Evolutionary conservation across 1,140 invertebrate genomes (phyloP).

Genomic region (Ostrea denselamellosa): DNA sequence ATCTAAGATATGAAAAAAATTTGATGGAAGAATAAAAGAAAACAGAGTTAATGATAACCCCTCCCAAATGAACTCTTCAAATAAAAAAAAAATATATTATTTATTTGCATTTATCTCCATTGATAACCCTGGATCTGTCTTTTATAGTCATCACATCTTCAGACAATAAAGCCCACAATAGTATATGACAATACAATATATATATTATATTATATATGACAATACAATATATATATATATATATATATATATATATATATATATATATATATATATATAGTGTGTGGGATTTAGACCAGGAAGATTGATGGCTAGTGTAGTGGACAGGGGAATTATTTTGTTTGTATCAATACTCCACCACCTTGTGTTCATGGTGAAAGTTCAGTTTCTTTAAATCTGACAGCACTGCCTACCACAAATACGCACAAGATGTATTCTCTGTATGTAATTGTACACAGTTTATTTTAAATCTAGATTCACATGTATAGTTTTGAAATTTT

Average conservation of each 20-base stretch:
- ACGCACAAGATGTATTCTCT: background rate
- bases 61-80: background rate
- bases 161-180: too few relatives aligned
- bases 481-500: background rate
- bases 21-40: background rate
- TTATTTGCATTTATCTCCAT: too few relatives aligned
- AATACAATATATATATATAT: background rate
- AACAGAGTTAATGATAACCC: background rate
- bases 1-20: background rate
- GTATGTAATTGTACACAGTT: background rate
- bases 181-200: too few relatives aligned
- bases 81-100: too few relatives aligned
- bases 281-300: background rate
- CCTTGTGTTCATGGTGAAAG: background rate
- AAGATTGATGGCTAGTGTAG: background rate
- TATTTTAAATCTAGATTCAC: background rate
- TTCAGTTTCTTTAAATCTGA: background rate
- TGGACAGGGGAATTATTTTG: background rate
- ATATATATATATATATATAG: background rate
- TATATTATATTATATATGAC: too few relatives aligned
- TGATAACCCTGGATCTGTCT: slow-evolving; percentile 9
- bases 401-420: background rate
- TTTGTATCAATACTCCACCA: slow-evolving; percentile 27
- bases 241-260: background rate
- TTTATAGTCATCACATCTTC: background rate